Evolutionary conservation across 2,797 vertebrate species (phyloP).

Genomic region (Pangasius larnaudii): DNA sequence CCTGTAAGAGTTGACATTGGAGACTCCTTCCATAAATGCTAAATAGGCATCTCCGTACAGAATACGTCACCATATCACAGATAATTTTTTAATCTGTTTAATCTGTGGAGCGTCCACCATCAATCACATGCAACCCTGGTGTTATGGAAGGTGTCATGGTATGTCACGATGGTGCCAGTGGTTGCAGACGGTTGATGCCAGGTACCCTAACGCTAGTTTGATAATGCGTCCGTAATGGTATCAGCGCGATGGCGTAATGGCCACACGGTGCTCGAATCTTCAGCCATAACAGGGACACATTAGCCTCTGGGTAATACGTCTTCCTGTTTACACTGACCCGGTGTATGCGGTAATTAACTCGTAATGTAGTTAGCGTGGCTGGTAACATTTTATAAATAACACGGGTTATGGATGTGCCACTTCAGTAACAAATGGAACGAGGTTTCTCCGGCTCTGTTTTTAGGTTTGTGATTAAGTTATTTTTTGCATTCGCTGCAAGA

Average conservation of each 20-base stretch:
- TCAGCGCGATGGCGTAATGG: conserved; percentile 46
- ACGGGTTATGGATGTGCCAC: not conserved
- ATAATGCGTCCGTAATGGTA: conserved; percentile 51
- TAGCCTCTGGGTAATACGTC: conserved; percentile 40
- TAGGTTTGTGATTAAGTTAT: conserved; percentile 15
- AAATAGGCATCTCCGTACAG: not conserved
- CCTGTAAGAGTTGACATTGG: not conserved
- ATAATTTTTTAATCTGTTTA: not conserved
- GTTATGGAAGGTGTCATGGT: not conserved
- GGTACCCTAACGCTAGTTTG: conserved; percentile 43
- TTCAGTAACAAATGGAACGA: not conserved
- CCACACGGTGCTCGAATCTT: conserved; percentile 28
- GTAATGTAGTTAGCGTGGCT: conserved; percentile 43
- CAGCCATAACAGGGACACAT: conserved; percentile 43
- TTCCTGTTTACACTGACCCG: conserved; percentile 48
- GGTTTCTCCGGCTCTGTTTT: not conserved
- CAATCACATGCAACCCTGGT: too few relatives aligned
- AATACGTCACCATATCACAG: too few relatives aligned
- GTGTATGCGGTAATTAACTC: conserved; percentile 49
- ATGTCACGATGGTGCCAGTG: not conserved
- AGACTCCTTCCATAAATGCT: not conserved
- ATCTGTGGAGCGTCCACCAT: not conserved
- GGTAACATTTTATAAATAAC: conserved; percentile 24
- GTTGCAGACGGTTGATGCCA: conserved; percentile 41
- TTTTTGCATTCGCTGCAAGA: conserved; percentile 12